Base-by-base conservation (phyloP, 2,888 invertebrate genomes). In the Octonoba sinensis region DNA sequence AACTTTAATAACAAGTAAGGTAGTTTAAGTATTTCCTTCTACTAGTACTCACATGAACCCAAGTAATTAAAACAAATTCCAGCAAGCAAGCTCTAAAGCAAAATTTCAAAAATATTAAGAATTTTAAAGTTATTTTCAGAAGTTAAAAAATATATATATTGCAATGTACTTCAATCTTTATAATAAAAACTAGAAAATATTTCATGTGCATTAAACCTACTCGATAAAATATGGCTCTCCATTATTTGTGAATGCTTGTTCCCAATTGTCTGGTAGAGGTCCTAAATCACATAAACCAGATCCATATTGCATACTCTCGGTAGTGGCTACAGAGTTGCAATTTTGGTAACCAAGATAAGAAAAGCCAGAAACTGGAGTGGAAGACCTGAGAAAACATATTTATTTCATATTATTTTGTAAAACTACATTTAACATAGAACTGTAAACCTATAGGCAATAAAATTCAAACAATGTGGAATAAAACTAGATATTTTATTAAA, bases 191-290 rank as follows among this genome's bases (percentile, higher is more conserved):
- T 12, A 36, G 15, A 12, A 27, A 12, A 60, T 27, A 6, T 18
- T 4, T 36, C 44, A 59, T 8, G 13, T 62, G 13, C 36, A 18
- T 44, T 44, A 36, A 24, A 85, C 88, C 86, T 84, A 89, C 96
- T 99, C 97, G 86, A 99, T 99, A 88, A 97, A 99, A 90, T 99
- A 99, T 82, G 95, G 93, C 91, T 98, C 97, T 86, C 98, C 98
- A 83, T 95, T 95, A 85, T 97, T 97, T 15, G 98, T 97, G 88
- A 94, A 97, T 3, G 97, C 97, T 88, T 97, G 96, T 89, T 99
- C 98, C 99, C 99, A 99, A 91, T 97, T 97, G 4, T 93, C 91
- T 76, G 98, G 98, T 85, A 99, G 90, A 0, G 97, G 95, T 20
- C 97, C 97, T 74, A 97, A 90, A 84, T 94, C 94, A 64, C 75